These are phyloP conservation scores for Caranx ignobilis DNA, from an alignment of 2,113 vertebrate genomes.

Conservation along the genomic window DNA sequence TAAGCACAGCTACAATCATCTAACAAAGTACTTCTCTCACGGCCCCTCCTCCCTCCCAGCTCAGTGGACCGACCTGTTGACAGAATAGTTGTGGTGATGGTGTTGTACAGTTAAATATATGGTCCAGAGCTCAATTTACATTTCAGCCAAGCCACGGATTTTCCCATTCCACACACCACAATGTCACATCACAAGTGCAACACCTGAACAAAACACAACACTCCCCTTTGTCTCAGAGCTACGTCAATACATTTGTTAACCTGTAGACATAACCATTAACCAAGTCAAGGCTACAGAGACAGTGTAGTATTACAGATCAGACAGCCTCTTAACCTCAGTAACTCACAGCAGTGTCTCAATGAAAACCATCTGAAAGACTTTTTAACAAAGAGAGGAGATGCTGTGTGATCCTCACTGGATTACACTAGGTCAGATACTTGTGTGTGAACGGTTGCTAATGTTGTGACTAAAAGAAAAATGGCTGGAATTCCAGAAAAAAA, in stretches of 20 bases:
- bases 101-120: conserved; percentile 44
- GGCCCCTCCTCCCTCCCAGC: not conserved
- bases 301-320: conserved; percentile 58
- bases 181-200: conserved; percentile 35
- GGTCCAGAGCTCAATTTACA: conserved; percentile 13
- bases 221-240: conserved; percentile 48
- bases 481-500: conserved; percentile 53
- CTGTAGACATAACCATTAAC: conserved; percentile 69
- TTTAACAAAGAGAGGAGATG: not conserved
- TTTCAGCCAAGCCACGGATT: conserved; percentile 35
- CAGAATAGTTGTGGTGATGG: conserved; percentile 8
- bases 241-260: conserved; percentile 39
- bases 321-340: conserved; percentile 17
- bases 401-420: conserved; percentile 18
- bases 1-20: conserved; percentile 3
- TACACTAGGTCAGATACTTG: conserved; percentile 20
- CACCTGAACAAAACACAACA: conserved; percentile 40
- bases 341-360: conserved; percentile 3
- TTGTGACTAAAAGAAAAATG: conserved; percentile 49
- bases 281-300: conserved; percentile 56
- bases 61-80: conserved; percentile 25
- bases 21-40: not conserved
- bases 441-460: conserved; percentile 28
- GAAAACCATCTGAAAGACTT: not conserved
- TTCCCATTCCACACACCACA: conserved; percentile 42